A percentile compares a stretch with the other conserved stretches of the same genome.
Conservation (phyloP, 2,113 vertebrate species). For the Cynopterus brachyotis region DNA sequence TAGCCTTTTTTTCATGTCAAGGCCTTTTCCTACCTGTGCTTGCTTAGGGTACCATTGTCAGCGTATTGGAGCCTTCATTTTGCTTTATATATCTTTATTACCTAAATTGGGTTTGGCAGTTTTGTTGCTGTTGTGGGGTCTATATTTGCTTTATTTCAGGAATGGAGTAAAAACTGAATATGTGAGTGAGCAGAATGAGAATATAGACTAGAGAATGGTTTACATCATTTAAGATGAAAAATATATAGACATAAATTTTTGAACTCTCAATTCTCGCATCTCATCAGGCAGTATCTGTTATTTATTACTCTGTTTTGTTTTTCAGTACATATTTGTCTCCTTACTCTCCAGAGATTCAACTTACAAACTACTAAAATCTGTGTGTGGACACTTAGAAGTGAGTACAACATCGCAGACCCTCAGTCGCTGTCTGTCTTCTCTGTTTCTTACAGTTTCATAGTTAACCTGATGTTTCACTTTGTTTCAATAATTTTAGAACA, state of each 20-base stretch:
- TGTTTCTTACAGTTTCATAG: neutral
- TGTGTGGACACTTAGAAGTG: conserved; percentile 93
- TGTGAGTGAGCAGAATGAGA: neutral
- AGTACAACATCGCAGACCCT: conserved; percentile 37
- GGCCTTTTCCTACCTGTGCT: neutral
- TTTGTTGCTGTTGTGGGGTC: neutral
- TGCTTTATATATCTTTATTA: neutral
- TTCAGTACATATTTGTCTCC: conserved; percentile 95
- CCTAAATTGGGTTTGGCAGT: neutral
- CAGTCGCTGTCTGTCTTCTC: neutral
- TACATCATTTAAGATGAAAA: neutral
- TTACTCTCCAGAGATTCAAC: conserved; percentile 95
- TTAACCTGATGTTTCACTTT: neutral
- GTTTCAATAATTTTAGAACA: conserved; percentile 82
- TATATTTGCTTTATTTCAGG: neutral
- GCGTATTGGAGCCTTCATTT: neutral
- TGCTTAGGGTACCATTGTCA: neutral
- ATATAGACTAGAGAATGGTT: neutral
- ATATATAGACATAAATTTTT: neutral
- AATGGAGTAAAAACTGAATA: conserved; percentile 4
- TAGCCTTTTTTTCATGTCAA: neutral
- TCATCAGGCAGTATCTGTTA: neutral
- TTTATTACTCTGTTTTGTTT: conserved; percentile 71
- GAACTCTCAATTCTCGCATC: neutral
- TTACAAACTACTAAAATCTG: conserved; percentile 92